Conservation (phyloP, 2,113 vertebrate genomes). For the Sinosuthora webbiana region DNA sequence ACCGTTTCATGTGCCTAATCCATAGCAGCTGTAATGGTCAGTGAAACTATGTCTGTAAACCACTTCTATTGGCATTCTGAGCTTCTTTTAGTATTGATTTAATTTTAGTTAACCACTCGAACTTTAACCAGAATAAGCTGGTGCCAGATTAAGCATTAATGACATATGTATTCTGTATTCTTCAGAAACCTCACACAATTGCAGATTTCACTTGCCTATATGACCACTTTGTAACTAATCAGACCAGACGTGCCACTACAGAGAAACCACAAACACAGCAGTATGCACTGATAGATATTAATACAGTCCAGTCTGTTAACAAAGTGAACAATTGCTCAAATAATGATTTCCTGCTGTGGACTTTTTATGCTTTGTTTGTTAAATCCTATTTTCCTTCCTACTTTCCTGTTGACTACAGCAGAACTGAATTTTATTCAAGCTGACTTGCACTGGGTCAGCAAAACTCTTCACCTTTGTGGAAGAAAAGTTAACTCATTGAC, state of each 20-base stretch:
- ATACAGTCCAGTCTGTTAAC: slow-evolving; percentile 61
- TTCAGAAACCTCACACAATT: slow-evolving; percentile 35
- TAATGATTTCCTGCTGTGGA: slow-evolving; percentile 78
- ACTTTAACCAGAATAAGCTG: slow-evolving; percentile 16
- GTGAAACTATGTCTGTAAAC: slow-evolving; percentile 59
- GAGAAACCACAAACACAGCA: slow-evolving; percentile 68
- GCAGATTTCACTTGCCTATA: slow-evolving; percentile 23
- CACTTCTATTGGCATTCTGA: slow-evolving; percentile 57
- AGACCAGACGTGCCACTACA: slow-evolving; percentile 59
- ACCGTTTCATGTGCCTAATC: slow-evolving; percentile 59
- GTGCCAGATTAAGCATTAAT: slow-evolving; percentile 58
- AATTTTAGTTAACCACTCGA: slow-evolving; percentile 27
- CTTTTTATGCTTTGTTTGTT: slow-evolving; percentile 77
- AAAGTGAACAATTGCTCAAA: slow-evolving; percentile 77
- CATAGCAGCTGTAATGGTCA: slow-evolving; percentile 67
- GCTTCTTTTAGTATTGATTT: slow-evolving; percentile 55
- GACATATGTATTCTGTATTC: slow-evolving; percentile 41
- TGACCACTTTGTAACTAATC: slow-evolving; percentile 66
- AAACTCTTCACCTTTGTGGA: slow-evolving; percentile 37
- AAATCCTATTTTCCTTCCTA: slow-evolving; percentile 80
- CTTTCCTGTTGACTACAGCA: slow-evolving; percentile 81
- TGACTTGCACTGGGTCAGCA: slow-evolving; percentile 72
- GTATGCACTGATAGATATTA: slow-evolving; percentile 45
- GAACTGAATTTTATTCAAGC: slow-evolving; percentile 69
- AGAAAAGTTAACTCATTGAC: slow-evolving; percentile 60